Base-by-base conservation (phyloP, 2,888 invertebrate genomes). In the Kryphioiulus occultus region DNA sequence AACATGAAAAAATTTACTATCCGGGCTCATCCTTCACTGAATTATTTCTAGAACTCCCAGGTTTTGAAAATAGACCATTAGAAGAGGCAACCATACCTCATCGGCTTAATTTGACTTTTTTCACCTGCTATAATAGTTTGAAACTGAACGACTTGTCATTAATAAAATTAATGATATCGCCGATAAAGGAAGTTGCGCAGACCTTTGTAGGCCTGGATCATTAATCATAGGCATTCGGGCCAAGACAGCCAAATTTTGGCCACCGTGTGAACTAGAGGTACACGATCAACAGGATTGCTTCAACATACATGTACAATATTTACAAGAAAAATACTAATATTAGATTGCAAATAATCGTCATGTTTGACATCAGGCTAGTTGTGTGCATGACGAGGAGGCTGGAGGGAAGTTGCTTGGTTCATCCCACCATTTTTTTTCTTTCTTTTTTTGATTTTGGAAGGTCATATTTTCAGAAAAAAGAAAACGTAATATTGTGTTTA, bases 131-230 rank as follows among this genome's bases (percentile, higher is more conserved):
- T 78, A 78, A 78, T 68, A 68, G n/a, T 78, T 78, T 78, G 12
- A 78, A 78, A 78, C 30, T 30, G 78, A 30, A 78, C 30, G 9
- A 22, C 78, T 78, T 78, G 78, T 78, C 78, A 78, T 78, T 30
- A 78, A 78, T 78, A 78, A 78, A 78, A 78, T 78, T 78, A 78
- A 78, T 78, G 78, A 78, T 78, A 78, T 78, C 78, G 78, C 78
- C 22, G 78, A 78, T 78, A 15, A 78, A 78, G 78, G 78, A 78
- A 30, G 78, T 30, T 78, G 15, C 4, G n/a, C 26, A 30, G 78
- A 78, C 78, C 78, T 78, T 30, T 30, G 78, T 0, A 78, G 30
- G 26, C 30, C 78, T 22, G 30, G 78, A 78, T 78, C 78, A 78
- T 78, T 78, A 22, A 78, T 78, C 78, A 78, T 4, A 30, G 22